Conservation (phyloP, 2,888 invertebrate genomes). For the Ectemnius continuus region DNA sequence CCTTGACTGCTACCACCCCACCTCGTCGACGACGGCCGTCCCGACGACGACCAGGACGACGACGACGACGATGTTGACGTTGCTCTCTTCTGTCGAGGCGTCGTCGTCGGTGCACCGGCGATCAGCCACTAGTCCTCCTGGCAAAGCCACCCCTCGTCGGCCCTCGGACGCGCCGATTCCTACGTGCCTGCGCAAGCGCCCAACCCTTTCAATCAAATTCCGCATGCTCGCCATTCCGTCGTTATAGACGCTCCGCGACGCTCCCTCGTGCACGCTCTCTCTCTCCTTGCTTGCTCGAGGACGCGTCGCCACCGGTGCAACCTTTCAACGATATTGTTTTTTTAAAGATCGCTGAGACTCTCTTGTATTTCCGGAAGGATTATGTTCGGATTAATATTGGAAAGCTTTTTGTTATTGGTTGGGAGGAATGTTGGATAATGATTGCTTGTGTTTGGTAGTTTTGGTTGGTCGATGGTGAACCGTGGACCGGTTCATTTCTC, state of each 20-base stretch:
- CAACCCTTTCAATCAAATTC: constrained; percentile 62
- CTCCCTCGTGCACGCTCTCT: too few species aligned
- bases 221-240: constrained; percentile 59
- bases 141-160: constrained; percentile 39
- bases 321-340: too few species aligned
- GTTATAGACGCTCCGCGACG: constrained; percentile 17
- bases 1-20: constrained; percentile 12
- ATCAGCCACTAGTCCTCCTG: constrained; percentile 59
- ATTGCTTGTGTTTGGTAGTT: too few species aligned
- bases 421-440: too few species aligned
- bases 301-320: too few species aligned
- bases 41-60: constrained; percentile 16
- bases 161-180: constrained; percentile 39
- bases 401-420: too few species aligned
- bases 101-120: constrained; percentile 51
- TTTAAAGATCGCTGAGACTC: too few species aligned
- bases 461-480: too few species aligned
- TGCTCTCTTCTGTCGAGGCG: constrained; percentile 4
- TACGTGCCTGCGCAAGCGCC: constrained; percentile 57
- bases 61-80: constrained; percentile 31
- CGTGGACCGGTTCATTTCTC: too few species aligned
- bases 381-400: too few species aligned
- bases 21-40: constrained; percentile 20
- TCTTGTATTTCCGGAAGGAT: too few species aligned
- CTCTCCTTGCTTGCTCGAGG: too few species aligned